Percentiles rank a stretch among this genome's conserved stretches.
Evolutionary conservation across 1,140 invertebrate genomes (phyloP).

Genomic region (Saxidomus purpurata): DNA sequence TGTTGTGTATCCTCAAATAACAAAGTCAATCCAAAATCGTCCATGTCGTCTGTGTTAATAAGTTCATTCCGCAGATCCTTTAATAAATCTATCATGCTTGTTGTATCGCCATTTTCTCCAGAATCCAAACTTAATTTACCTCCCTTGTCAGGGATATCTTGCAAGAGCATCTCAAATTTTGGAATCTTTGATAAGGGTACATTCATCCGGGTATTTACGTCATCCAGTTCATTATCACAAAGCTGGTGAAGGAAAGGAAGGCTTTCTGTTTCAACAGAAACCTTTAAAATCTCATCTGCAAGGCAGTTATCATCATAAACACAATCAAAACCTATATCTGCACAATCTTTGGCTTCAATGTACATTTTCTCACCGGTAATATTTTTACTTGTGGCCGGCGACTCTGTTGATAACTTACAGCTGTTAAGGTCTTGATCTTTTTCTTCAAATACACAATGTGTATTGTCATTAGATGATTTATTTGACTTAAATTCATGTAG

Average conservation of each 20-base stretch:
- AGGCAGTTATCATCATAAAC: too few species aligned
- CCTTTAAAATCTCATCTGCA: too few species aligned
- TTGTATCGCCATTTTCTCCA: background rate
- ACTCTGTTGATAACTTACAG: too few species aligned
- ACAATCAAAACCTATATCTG: too few species aligned
- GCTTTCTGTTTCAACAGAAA: too few species aligned
- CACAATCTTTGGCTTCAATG: too few species aligned
- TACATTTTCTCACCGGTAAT: too few species aligned
- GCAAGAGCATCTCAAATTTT: background rate
- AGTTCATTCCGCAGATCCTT: background rate
- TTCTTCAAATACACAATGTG: too few species aligned
- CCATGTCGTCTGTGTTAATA: background rate
- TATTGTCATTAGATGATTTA: too few species aligned
- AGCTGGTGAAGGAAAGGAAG: background rate
- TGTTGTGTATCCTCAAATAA: conserved; percentile 26
- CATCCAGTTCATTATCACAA: background rate
- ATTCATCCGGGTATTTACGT: background rate
- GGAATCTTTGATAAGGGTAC: background rate
- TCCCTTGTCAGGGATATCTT: background rate
- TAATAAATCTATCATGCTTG: background rate
- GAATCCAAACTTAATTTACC: background rate
- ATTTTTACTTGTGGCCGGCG: too few species aligned
- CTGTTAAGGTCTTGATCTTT: too few species aligned
- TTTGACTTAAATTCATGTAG: too few species aligned
- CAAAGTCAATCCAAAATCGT: background rate